Percentiles rank a stretch among this genome's conserved stretches.
These are phyloP conservation scores for Hestina assimilis DNA, from an alignment of 1,140 invertebrate species.

Conservation along the genomic window DNA sequence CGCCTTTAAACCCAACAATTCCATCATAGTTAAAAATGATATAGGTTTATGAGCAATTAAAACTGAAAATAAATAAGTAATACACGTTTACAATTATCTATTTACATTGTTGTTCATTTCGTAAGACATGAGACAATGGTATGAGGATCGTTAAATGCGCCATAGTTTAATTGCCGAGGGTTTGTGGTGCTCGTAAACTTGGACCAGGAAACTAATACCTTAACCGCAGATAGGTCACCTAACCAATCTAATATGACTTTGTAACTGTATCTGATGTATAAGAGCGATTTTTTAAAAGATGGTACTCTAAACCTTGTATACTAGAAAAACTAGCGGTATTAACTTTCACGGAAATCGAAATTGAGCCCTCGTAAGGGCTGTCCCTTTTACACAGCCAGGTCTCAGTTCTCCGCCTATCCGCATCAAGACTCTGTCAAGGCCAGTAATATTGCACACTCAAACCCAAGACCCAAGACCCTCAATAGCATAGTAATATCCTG, in stretches of 20 bases:
- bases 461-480: too few species aligned
- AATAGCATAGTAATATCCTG: too few species aligned
- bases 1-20: too few species aligned
- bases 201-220: slow-evolving; percentile 57
- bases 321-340: too few species aligned
- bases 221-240: slow-evolving; percentile 62
- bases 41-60: slow-evolving; percentile 13
- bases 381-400: too few species aligned
- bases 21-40: background rate
- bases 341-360: too few species aligned
- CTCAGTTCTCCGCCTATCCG: too few species aligned
- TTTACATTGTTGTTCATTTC: slow-evolving; percentile 51
- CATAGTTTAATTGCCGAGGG: slow-evolving; percentile 63
- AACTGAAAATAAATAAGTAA: slow-evolving; percentile 10
- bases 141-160: slow-evolving; percentile 59
- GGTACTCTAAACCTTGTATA: too few species aligned
- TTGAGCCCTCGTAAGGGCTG: too few species aligned
- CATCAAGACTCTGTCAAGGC: too few species aligned
- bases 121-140: slow-evolving; percentile 49
- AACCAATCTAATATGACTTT: slow-evolving; percentile 35
- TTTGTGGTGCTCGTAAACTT: slow-evolving; percentile 57
- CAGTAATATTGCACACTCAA: too few species aligned
- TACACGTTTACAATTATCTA: slow-evolving; percentile 23
- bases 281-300: too few species aligned
- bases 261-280: slow-evolving; percentile 29